A percentile compares a stretch with the other conserved stretches of the same genome.
These are phyloP conservation scores for Threskiornis aethiopicus DNA, from an alignment of 2,797 vertebrate genomes.

Conservation along the genomic window DNA sequence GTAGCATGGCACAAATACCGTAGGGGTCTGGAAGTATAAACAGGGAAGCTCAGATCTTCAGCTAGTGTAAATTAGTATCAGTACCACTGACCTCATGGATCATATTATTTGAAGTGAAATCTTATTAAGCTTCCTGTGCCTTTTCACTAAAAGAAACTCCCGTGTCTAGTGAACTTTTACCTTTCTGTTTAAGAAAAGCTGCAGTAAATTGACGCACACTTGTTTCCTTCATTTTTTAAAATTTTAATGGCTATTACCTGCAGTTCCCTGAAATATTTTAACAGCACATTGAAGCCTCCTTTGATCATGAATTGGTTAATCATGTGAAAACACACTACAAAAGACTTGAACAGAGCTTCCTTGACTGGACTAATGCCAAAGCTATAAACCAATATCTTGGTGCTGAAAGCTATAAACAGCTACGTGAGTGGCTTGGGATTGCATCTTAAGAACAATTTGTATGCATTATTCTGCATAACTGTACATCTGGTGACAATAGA, in stretches of 20 bases:
- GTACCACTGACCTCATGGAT: neutral
- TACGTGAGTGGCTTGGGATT: neutral
- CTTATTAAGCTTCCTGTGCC: neutral
- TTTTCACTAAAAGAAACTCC: neutral
- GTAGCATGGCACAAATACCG: neutral
- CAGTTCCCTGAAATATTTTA: neutral
- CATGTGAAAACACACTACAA: neutral
- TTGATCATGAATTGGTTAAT: neutral
- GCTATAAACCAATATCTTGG: neutral
- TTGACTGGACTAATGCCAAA: slow-evolving; percentile 10
- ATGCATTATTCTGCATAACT: slow-evolving; percentile 12
- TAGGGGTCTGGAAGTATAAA: neutral
- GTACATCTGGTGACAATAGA: slow-evolving; percentile 5
- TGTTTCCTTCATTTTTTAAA: neutral
- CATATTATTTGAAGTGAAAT: neutral
- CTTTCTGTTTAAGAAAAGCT: neutral
- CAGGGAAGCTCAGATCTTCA: neutral
- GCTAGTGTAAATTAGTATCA: neutral
- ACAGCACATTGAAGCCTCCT: neutral
- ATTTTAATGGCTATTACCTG: neutral
- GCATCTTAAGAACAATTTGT: slow-evolving; percentile 21
- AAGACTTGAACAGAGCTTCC: neutral
- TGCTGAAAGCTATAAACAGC: slow-evolving; percentile 22
- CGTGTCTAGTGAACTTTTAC: neutral
- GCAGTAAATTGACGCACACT: neutral